Conservation (phyloP, 2,113 vertebrate genomes). For the Cryptoleucopteryx plumbea region DNA sequence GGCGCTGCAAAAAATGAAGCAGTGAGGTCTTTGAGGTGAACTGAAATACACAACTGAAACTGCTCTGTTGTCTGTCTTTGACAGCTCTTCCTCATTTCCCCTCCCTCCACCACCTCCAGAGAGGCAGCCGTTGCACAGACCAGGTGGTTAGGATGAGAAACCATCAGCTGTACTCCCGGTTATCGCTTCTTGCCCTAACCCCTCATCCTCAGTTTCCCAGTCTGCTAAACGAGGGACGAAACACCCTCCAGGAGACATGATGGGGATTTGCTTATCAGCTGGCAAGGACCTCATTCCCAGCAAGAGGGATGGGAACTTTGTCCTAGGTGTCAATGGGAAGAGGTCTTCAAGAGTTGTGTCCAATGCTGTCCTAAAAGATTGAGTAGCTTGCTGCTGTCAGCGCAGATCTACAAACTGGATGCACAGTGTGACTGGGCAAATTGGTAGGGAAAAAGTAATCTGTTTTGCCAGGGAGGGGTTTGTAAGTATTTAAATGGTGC, state of each 20-base stretch:
- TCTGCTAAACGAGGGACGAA: background rate
- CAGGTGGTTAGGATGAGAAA: background rate
- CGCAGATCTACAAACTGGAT: background rate
- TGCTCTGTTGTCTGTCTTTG: background rate
- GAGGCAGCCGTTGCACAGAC: background rate
- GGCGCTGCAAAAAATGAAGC: background rate
- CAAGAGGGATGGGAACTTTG: background rate
- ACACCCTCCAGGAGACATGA: background rate
- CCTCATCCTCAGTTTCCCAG: background rate
- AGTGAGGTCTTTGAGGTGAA: background rate
- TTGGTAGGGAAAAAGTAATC: background rate
- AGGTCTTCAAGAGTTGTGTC: background rate
- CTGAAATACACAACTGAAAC: conserved; percentile 39
- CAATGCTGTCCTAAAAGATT: background rate
- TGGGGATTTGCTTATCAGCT: background rate
- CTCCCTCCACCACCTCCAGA: background rate
- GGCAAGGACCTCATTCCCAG: background rate
- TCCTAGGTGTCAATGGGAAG: background rate
- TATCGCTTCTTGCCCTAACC: background rate
- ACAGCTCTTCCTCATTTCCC: conserved; percentile 35
- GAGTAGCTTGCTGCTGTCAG: background rate
- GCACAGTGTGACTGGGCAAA: background rate
- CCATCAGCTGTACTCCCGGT: background rate
- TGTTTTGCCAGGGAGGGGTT: background rate
- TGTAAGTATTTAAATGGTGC: background rate